Base-by-base conservation (phyloP, 2,888 invertebrate genomes). In the Cosmopolites sordidus region DNA sequence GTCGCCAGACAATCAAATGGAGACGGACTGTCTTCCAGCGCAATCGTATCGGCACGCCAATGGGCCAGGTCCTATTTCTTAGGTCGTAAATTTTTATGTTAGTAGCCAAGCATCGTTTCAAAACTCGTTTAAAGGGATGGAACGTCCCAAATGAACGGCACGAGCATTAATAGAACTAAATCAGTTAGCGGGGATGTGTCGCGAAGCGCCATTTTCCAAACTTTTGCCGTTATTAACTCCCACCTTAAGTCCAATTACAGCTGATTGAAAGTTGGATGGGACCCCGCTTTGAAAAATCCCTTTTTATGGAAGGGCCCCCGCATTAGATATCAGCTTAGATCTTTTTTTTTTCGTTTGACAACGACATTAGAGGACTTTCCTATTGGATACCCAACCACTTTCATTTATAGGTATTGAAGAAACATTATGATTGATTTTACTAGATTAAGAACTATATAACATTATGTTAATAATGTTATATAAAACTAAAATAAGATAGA, bases 71-170 rank as follows among this genome's bases (percentile, higher is more conserved):
- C 16, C 39, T 39, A 27, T 39, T 39, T 40, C 40, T 22, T 39
- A 40, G 18, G 27, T 40, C 47, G 47, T 47, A 47, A 40, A 14
- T 47, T 47, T 47, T 47, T 47, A 47, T 40, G 47, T 47, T 47
- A 47, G 40, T 27, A 40, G 38, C 40, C 29, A 27, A 38, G 22
- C 47, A 33, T 48, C 42, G 42, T 48, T 41, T 42, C 16, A 41
- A 48, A 48, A 48, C 29, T 40, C 40, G 15, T 48, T 41, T 16
- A 9, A 17, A 17, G 41, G 30, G 17, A 15, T 16, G 8, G 39
- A 33, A 30, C 41, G 41, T 42, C 48, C 33, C 29, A 29, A 48
- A 48, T 42, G 48, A 48, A 48, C 48, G 14, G 30, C 15, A 41
- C 29, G 41, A 29, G 42, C 29, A 48, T 41, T 48, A 48, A 41